A percentile compares a stretch with the other conserved stretches of the same genome.
phyloP scores from a whole-genome alignment of 2,797 vertebrate genomes.

The Syncerus caffer region DNA sequence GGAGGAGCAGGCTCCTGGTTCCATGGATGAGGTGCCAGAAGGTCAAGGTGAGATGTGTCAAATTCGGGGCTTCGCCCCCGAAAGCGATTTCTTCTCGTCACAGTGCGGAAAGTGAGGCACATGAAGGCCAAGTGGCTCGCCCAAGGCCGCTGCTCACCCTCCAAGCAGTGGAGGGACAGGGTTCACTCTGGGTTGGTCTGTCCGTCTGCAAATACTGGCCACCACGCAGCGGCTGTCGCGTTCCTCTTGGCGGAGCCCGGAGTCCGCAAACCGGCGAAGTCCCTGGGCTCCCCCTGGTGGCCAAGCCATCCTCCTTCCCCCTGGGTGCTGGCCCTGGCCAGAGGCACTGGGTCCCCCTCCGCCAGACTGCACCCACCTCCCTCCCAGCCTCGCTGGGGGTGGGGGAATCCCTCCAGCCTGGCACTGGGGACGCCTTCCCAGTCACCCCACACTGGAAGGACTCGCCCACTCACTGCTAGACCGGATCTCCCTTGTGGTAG shows the following conservation, averaged over 20 bases:
- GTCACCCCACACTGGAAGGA: not conserved
- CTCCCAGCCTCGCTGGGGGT: accelerated
- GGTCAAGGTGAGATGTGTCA: not conserved
- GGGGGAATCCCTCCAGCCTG: not conserved
- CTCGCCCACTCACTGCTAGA: not conserved
- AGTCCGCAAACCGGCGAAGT: not conserved
- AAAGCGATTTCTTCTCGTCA: not conserved
- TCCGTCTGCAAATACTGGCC: not conserved
- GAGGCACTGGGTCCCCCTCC: accelerated
- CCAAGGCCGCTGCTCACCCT: not conserved
- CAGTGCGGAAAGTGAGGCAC: not conserved
- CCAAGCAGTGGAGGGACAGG: not conserved
- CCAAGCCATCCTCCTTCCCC: not conserved
- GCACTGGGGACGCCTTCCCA: not conserved
- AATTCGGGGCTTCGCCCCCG: too few species aligned
- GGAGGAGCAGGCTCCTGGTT: not conserved
- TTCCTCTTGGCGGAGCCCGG: accelerated
- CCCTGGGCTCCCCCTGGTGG: slow-evolving; percentile 36
- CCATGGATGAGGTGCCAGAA: not conserved
- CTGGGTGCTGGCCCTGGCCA: accelerated
- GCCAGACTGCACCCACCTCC: accelerated
- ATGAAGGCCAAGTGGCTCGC: not conserved
- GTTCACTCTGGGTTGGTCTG: not conserved
- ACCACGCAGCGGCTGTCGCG: accelerated
- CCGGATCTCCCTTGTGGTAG: accelerated